These are phyloP conservation scores for Idaea biselata DNA, from an alignment of 2,888 invertebrate genomes.

Conservation along the genomic window DNA sequence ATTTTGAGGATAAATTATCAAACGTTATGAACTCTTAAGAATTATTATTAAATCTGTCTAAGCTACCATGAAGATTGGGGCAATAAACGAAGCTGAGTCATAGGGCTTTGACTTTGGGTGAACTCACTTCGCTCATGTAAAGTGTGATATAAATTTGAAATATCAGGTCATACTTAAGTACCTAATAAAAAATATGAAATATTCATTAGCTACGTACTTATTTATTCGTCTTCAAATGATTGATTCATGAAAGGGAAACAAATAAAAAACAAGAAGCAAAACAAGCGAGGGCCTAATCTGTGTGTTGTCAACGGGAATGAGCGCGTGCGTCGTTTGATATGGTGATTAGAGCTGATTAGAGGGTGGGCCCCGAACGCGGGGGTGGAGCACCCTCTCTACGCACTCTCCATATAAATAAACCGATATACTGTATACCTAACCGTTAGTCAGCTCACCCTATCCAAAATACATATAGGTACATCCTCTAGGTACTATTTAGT, in stretches of 20 bases:
- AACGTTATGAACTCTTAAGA: too few relatives aligned
- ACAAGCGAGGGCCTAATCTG: constrained; percentile 60
- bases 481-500: constrained; percentile 34
- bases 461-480: constrained; percentile 38
- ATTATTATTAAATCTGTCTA: too few relatives aligned
- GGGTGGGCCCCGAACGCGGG: constrained; percentile 36
- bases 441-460: constrained; percentile 48
- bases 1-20: too few relatives aligned
- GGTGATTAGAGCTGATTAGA: constrained; percentile 81
- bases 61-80: too few relatives aligned
- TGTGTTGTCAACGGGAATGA: constrained; percentile 76
- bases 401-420: constrained; percentile 77
- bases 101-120: too few relatives aligned
- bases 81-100: too few relatives aligned
- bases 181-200: too few relatives aligned
- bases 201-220: neutral
- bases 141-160: too few relatives aligned
- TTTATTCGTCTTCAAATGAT: constrained; percentile 9
- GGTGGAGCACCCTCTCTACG: constrained; percentile 61
- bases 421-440: constrained; percentile 68
- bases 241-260: constrained; percentile 17
- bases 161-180: too few relatives aligned
- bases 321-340: constrained; percentile 79
- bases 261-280: constrained; percentile 41
- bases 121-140: too few relatives aligned